Evolutionary conservation across 2,888 invertebrate species (phyloP), one percentile per base, ranked within the genome.

Genomic region (Orthosia gothica): DNA sequence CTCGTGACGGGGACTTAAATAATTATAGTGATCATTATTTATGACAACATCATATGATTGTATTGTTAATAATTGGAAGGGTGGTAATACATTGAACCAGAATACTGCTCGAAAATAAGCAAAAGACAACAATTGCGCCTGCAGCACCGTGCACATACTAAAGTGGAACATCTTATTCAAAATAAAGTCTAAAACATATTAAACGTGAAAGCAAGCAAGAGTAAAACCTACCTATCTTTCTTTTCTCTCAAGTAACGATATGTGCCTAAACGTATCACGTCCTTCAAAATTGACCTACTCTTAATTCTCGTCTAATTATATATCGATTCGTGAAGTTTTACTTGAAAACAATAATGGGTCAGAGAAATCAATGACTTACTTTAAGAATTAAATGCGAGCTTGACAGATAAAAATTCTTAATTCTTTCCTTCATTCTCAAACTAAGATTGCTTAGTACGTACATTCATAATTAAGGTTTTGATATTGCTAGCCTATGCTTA

Each of bases 401-500:
- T 1, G 18, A 54, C 15, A 40, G 26, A 49, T 26, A 55, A 45
- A 55, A 0, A 54, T 61, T 23, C 3, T 15, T 11, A 18, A 12
- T 15, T n/a, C 5, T 54, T 32, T 49, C n/a, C 16, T 59, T 23
- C 20, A 55, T 49, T 16, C 15, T 16, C 11, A 23, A 12, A 15
- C 9, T 23, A 13, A 54, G 40, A 67, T 55, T 55, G 11, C 20
- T 50, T 45, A 13, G 18, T 47, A 20, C 45, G 40, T 47, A 40
- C 18, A 50, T 65, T 52, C 15, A 67, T 66, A 67, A 45, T 40
- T 40, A 40, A 40, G 9, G 47, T 50, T 32, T 47, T 47, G n/a
- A 59, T 50, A 75, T 59, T 50, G 45, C 32, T 73, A 57, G 66
- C 20, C 63, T 59, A 59, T 47, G 20, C 59, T 55, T 70, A 47